Conservation (phyloP, 2,888 invertebrate genomes). For the Melinaea menophilus region DNA sequence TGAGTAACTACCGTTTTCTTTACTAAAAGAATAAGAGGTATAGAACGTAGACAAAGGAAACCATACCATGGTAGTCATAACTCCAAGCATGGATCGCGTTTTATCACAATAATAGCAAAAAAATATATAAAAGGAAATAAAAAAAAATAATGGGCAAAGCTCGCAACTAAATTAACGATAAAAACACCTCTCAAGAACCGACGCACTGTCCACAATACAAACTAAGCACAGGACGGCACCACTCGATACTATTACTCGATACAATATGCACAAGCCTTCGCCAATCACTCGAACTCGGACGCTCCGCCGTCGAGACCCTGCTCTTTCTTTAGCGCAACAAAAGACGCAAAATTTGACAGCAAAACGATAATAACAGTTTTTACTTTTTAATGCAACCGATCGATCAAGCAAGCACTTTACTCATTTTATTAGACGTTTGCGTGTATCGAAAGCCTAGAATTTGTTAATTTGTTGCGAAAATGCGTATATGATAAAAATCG, state of each 20-base stretch:
- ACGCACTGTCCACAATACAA: conserved; percentile 68
- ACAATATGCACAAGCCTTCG: conserved; percentile 43
- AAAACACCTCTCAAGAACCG: conserved; percentile 63
- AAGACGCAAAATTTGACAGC: conserved; percentile 61
- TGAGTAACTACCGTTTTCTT: conserved; percentile 53
- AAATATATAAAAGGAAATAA: conserved; percentile 52
- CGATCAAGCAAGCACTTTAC: conserved; percentile 64
- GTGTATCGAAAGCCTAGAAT: conserved; percentile 43
- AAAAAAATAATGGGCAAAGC: conserved; percentile 57
- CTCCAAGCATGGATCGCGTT: conserved; percentile 78
- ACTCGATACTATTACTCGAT: conserved; percentile 45
- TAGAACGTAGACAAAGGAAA: conserved; percentile 75
- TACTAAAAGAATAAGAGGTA: conserved; percentile 60
- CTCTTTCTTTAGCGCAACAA: conserved; percentile 55
- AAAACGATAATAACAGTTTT: conserved; percentile 67
- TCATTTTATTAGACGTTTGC: conserved; percentile 51
- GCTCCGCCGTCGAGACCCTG: conserved; percentile 46
- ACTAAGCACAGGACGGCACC: conserved; percentile 74
- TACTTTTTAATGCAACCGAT: conserved; percentile 73
- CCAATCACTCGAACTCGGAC: conserved; percentile 42
- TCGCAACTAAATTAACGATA: conserved; percentile 63
- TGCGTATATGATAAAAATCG: conserved; percentile 43
- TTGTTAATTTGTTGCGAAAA: conserved; percentile 41
- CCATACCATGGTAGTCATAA: conserved; percentile 78
- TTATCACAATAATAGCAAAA: conserved; percentile 66